Base-by-base conservation (phyloP, 2,797 vertebrate genomes). In the Euphonia xanthogaster region DNA sequence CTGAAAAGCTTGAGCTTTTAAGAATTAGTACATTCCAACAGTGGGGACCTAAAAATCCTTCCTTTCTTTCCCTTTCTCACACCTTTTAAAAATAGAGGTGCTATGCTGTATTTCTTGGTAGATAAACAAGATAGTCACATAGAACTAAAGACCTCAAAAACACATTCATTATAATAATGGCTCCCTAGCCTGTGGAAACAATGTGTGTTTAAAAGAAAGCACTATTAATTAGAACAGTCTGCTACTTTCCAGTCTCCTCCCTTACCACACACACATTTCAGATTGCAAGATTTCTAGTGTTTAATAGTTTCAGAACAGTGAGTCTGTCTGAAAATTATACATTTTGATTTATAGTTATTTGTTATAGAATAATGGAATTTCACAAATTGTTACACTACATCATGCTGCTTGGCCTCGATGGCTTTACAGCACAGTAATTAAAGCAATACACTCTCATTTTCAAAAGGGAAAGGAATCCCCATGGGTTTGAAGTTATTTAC, bases 181-280 rank as follows among this genome's bases (percentile, higher is more conserved):
- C 70, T 89, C 42, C 83, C 58, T 54, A 63, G 75, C 24, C 79
- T 33, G 40, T 51, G 62, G 68, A 94, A 93, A 94, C 82, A 92
- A 91, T 63, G 70, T 80, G 88, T 80, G 50, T 95, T 88, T 94
- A 78, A 94, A 91, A 91, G 86, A 91, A 93, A 94, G 87, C 37
- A 66, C 42, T 33, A 70, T 80, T 92, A 96, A 95, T 94, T 94
- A 88, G 82, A 96, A 95, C 82, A 95, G 23, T 75, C 89, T 96
- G 96, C 70, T 93, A 62, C 85, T 95, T 96, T 92, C 75, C 84
- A 88, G 65, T 62, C 81, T 95, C 92, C 95, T 93, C 92, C 94
- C 92, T 94, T 86, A 86, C 96, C 94, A 96, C 94, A 96, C 92
- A 91, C 89, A 57, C 58, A 77, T 92, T 95, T 90, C 84, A 90